Evolutionary conservation across 2,797 vertebrate species (phyloP).

Genomic region (Hippoglossus hippoglossus): DNA sequence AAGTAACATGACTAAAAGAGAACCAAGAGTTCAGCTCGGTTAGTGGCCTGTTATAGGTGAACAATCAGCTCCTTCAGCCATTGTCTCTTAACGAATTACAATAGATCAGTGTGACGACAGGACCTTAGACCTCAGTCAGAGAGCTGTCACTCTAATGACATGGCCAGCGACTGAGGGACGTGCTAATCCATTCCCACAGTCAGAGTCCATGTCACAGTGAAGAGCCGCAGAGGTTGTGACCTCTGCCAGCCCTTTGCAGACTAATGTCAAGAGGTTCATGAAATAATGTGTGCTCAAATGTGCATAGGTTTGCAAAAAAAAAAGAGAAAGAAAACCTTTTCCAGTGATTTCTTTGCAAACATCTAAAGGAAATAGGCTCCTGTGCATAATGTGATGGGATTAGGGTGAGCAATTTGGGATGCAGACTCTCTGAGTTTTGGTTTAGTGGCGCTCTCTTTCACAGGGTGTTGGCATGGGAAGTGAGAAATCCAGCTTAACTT

Average conservation of each 20-base stretch:
- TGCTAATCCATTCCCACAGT: slow-evolving; percentile 77
- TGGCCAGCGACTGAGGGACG: slow-evolving; percentile 56
- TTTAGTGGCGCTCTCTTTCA: slow-evolving; percentile 42
- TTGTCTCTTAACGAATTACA: slow-evolving; percentile 51
- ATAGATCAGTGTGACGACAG: slow-evolving; percentile 64
- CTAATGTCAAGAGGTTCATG: slow-evolving; percentile 52
- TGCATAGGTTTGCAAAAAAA: slow-evolving; percentile 15
- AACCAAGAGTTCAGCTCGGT: not conserved
- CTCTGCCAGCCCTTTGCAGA: slow-evolving; percentile 48
- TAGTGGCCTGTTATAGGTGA: slow-evolving; percentile 10
- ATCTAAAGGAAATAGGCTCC: slow-evolving; percentile 21
- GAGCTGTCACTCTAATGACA: slow-evolving; percentile 71
- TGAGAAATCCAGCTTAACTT: slow-evolving; percentile 71
- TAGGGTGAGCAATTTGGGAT: slow-evolving; percentile 50
- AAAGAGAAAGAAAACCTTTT: not conserved
- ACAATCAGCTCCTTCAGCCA: slow-evolving; percentile 46
- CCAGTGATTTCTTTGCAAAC: slow-evolving; percentile 34
- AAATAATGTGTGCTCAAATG: slow-evolving; percentile 40
- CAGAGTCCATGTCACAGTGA: slow-evolving; percentile 63
- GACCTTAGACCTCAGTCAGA: slow-evolving; percentile 68
- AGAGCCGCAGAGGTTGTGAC: slow-evolving; percentile 63
- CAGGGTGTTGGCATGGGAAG: slow-evolving; percentile 65
- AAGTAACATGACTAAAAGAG: slow-evolving; percentile 10
- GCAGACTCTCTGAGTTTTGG: slow-evolving; percentile 52
- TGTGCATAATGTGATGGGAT: slow-evolving; percentile 48